phyloP scores from a whole-genome alignment of 2,888 invertebrate genomes.

The Agrochola macilenta region DNA sequence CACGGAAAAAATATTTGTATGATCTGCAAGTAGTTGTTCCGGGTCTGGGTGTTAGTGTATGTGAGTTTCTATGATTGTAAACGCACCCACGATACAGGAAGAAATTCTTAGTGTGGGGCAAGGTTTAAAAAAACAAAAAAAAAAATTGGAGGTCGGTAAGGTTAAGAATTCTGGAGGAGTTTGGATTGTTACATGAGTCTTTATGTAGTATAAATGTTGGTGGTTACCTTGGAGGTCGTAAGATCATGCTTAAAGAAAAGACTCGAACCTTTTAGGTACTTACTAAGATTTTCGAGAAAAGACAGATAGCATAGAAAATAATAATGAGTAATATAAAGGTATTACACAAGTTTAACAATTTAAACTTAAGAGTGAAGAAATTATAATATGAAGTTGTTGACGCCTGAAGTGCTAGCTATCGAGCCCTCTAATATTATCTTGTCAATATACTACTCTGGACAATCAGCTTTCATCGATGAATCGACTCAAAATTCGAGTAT shows the following conservation, averaged over 20 bases:
- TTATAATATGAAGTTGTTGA: background rate
- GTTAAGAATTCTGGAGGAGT: constrained; percentile 40
- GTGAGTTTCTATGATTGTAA: too few relatives aligned
- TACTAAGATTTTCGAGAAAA: background rate
- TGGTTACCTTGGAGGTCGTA: background rate
- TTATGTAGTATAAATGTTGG: constrained; percentile 1
- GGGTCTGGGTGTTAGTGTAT: too few relatives aligned
- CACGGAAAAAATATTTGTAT: too few relatives aligned
- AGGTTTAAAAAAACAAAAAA: too few relatives aligned
- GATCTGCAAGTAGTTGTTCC: too few relatives aligned
- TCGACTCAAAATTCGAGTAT: constrained; percentile 13
- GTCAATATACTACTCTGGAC: background rate
- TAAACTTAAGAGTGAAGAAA: background rate
- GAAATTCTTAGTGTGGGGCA: too few relatives aligned
- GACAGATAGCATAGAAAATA: too few relatives aligned
- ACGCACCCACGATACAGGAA: too few relatives aligned
- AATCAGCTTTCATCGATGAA: constrained; percentile 6
- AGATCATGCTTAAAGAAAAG: background rate
- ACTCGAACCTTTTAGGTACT: too few relatives aligned
- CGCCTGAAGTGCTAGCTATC: constrained; percentile 11
- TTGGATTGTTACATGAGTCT: constrained; percentile 16
- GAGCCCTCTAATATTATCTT: constrained; percentile 1
- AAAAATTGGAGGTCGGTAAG: constrained; percentile 28
- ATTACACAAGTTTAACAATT: background rate
- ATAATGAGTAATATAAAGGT: background rate